Evolutionary conservation across 2,888 invertebrate genomes (phyloP).

Genomic region (Acanthoscelides obtectus): DNA sequence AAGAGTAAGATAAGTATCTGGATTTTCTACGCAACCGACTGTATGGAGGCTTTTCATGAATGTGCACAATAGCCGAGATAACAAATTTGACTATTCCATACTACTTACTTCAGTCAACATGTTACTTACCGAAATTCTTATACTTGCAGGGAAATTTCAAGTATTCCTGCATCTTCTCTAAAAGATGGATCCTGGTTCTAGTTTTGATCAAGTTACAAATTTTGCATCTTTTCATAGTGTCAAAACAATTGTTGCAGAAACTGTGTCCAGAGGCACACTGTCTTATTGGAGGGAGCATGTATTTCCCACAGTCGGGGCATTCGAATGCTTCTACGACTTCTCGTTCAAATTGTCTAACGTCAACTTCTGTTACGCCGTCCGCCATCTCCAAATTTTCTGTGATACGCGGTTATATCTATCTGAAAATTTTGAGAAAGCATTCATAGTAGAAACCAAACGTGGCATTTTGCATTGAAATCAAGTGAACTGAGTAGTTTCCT

Average conservation of each 20-base stretch:
- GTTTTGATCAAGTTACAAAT: constrained; percentile 6
- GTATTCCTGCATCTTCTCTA: constrained; percentile 3
- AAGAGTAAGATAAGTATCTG: too few species aligned
- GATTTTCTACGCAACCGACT: too few species aligned
- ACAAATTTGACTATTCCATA: too few species aligned
- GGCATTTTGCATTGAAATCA: too few species aligned
- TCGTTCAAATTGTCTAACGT: background rate
- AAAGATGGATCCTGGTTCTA: background rate
- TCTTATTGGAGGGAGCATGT: constrained; percentile 10
- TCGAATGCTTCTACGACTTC: background rate
- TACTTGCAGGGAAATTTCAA: background rate
- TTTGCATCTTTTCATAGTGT: constrained; percentile 4
- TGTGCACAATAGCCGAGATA: too few species aligned
- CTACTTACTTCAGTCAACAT: too few species aligned
- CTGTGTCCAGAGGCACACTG: constrained; percentile 11
- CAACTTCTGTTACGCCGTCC: background rate
- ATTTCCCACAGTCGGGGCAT: constrained; percentile 9
- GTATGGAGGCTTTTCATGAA: too few species aligned
- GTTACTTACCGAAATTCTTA: background rate
- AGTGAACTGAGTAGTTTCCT: too few species aligned
- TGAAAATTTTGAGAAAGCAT: too few species aligned
- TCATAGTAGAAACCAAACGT: too few species aligned
- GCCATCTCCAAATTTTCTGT: too few species aligned
- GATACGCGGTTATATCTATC: too few species aligned
- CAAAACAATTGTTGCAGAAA: constrained; percentile 8